These are phyloP conservation scores for Alentia gelatinosa DNA, from an alignment of 2,888 invertebrate genomes.

Conservation along the genomic window DNA sequence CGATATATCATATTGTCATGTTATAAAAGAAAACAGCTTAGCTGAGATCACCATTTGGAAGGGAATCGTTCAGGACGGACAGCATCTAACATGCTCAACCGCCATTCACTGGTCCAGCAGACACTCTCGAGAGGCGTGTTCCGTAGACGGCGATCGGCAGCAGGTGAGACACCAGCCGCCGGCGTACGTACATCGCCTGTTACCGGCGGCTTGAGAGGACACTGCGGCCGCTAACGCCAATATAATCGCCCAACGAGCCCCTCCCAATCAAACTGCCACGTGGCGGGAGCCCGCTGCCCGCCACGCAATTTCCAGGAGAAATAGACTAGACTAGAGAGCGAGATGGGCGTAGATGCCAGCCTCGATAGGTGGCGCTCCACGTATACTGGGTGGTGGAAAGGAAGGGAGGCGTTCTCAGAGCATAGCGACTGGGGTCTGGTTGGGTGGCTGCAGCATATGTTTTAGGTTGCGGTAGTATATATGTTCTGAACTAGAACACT, in stretches of 20 bases:
- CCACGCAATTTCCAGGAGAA: conserved; percentile 24
- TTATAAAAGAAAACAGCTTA: too few species aligned
- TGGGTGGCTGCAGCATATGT: neutral
- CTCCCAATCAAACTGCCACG: neutral
- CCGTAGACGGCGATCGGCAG: neutral
- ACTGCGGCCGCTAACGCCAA: neutral
- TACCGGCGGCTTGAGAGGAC: neutral
- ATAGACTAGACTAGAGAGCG: neutral
- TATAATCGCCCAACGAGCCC: neutral
- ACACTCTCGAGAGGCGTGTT: too few species aligned
- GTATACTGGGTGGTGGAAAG: too few species aligned
- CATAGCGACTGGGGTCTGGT: neutral
- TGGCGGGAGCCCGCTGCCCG: neutral
- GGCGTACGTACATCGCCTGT: too few species aligned
- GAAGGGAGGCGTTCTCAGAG: too few species aligned
- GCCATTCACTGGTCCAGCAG: neutral
- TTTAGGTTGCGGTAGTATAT: neutral
- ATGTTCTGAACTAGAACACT: too few species aligned
- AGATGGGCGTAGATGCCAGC: neutral
- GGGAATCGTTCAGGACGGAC: too few species aligned
- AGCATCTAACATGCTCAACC: too few species aligned
- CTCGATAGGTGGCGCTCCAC: neutral
- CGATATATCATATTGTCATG: too few species aligned
- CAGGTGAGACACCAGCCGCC: neutral
- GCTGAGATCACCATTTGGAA: too few species aligned